Percentiles rank a stretch among this genome's conserved stretches.
These are phyloP conservation scores for Penaeus monodon DNA, from an alignment of 2,888 invertebrate genomes.

Conservation along the genomic window DNA sequence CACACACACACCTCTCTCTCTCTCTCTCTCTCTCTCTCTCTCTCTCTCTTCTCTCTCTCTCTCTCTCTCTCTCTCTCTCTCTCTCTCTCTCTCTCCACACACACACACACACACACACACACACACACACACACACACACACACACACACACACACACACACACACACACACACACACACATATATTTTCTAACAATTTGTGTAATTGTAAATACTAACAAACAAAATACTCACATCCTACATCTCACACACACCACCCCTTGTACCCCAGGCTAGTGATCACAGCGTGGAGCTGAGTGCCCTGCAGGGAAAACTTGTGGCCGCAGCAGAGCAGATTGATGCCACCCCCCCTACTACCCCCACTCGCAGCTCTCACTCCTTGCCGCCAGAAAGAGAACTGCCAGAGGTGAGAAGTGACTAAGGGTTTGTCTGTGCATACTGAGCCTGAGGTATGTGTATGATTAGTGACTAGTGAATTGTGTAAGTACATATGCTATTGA, in stretches of 20 bases:
- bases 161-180: neutral
- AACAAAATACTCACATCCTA: neutral
- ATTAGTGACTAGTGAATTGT: too few relatives aligned
- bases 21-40: too few relatives aligned
- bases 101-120: too few relatives aligned
- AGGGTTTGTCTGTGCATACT: too few relatives aligned
- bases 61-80: too few relatives aligned
- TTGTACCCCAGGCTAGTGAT: constrained; percentile 53
- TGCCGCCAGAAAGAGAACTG: constrained; percentile 55
- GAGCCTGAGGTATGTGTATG: too few relatives aligned
- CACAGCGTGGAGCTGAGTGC: constrained; percentile 63
- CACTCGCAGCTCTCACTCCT: constrained; percentile 40
- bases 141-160: constrained; percentile 3
- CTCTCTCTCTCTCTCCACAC: too few relatives aligned
- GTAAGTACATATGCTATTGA: too few relatives aligned
- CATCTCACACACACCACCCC: neutral
- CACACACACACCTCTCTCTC: too few relatives aligned
- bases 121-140: constrained; percentile 2
- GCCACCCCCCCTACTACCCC: constrained; percentile 58
- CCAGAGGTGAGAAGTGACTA: constrained; percentile 44
- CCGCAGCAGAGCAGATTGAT: constrained; percentile 61
- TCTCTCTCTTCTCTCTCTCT: too few relatives aligned
- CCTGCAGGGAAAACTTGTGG: constrained; percentile 58
- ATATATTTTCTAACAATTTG: neutral
- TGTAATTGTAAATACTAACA: neutral